These are phyloP conservation scores for Coranthus polyacanthus DNA, from an alignment of 2,797 vertebrate species.

Conservation along the genomic window DNA sequence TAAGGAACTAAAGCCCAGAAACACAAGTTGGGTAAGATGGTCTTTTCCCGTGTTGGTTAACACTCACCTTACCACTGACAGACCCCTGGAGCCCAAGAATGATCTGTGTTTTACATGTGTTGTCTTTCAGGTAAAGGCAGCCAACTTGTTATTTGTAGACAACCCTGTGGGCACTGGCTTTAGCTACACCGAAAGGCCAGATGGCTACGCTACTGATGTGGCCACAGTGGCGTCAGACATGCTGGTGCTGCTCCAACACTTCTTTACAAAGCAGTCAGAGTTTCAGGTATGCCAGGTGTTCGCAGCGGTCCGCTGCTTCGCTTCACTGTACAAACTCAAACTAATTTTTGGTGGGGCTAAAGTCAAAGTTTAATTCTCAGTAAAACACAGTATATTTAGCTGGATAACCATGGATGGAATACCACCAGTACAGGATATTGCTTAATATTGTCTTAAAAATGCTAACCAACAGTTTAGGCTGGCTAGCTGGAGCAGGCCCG, in stretches of 20 bases:
- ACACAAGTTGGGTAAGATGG: conserved; percentile 90
- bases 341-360: too few species aligned
- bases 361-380: too few species aligned
- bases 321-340: background rate
- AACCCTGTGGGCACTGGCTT: conserved; percentile 96
- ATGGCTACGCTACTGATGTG: conserved; percentile 88
- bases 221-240: conserved; percentile 90
- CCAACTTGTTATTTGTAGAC: conserved; percentile 94
- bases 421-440: too few species aligned
- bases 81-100: background rate
- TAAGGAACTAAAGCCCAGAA: conserved; percentile 86
- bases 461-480: too few species aligned
- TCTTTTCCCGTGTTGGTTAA: too few species aligned
- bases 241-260: conserved; percentile 90
- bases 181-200: conserved; percentile 87
- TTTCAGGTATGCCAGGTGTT: conserved; percentile 86
- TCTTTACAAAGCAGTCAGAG: conserved; percentile 86
- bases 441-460: too few species aligned
- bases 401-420: too few species aligned
- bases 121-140: conserved; percentile 85
- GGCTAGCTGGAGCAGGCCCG: too few species aligned
- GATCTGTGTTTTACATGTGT: conserved; percentile 14
- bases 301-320: too few species aligned
- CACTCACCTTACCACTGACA: background rate
- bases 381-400: too few species aligned